Percentiles rank a stretch among this genome's conserved stretches.
phyloP scores from a whole-genome alignment of 2,797 vertebrate genomes.

The Tachyglossus aculeatus region DNA sequence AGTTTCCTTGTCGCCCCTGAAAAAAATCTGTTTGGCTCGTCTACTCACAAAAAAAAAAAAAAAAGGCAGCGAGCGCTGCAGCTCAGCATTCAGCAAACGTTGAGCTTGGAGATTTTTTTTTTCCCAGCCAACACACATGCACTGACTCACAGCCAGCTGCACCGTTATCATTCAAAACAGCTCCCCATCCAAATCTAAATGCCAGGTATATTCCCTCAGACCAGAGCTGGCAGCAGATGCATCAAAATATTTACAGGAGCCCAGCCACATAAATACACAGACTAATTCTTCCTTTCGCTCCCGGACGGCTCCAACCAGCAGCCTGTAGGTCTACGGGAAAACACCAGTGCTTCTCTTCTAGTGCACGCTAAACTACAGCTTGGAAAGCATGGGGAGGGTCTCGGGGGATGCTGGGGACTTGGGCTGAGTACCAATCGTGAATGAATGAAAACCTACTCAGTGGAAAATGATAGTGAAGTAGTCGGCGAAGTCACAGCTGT shows the following conservation, averaged over 20 bases:
- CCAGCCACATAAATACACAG: constrained; percentile 67
- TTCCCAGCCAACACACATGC: constrained; percentile 73
- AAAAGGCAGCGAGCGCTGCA: constrained; percentile 69
- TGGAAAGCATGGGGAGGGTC: constrained; percentile 56
- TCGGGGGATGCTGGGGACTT: constrained; percentile 38
- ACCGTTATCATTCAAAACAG: constrained; percentile 70
- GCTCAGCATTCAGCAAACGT: constrained; percentile 70
- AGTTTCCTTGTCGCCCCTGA: constrained; percentile 29
- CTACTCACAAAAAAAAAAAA: constrained; percentile 48
- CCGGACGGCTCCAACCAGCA: constrained; percentile 65
- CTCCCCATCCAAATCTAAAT: constrained; percentile 72
- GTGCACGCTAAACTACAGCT: constrained; percentile 57
- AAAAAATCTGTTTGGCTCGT: constrained; percentile 52
- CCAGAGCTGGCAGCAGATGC: constrained; percentile 64
- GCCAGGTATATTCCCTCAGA: constrained; percentile 70
- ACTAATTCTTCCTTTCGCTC: constrained; percentile 63
- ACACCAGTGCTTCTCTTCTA: constrained; percentile 57
- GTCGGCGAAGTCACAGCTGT: constrained; percentile 58
- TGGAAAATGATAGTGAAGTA: constrained; percentile 46
- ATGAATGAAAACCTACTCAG: constrained; percentile 66
- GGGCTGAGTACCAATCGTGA: constrained; percentile 63
- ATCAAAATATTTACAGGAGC: constrained; percentile 73
- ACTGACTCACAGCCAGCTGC: constrained; percentile 72
- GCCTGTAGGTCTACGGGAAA: constrained; percentile 67
- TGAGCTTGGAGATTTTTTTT: constrained; percentile 63